Evolutionary conservation across 2,797 vertebrate genomes (phyloP), one percentile per base, ranked within the genome.

Genomic region (Pitangus sulphuratus): DNA sequence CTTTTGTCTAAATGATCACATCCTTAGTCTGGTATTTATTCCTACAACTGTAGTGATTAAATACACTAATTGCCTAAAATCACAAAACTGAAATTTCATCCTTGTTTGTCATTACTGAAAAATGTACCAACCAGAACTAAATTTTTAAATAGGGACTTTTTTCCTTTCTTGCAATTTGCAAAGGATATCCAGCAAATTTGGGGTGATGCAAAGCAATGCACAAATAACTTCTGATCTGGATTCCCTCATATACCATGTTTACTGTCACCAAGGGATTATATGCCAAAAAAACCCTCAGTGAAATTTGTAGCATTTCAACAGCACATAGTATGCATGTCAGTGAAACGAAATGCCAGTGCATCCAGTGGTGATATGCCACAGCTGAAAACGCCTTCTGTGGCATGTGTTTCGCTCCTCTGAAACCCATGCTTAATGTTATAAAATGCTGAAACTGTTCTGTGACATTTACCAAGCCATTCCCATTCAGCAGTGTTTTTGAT

Each of bases 201-300:
- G n/a, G 33, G 15, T 57, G 74, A 87, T 56, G 57, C 66, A 84
- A 86, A 95, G 26, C 28, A 66, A 93, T 22, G 56, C 77, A 84
- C 37, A 94, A 95, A 90, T 90, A 96, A 87, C 72, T 93, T 72
- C 58, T 69, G 64, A 64, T 37, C 71, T 93, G 90, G 75, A 87
- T 84, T 92, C n/a, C 81, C 24, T 94, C 82, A 68, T 84, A 39
- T 33, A 58, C 69, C 26, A 7, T 80, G 33, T 84, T 90, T 85
- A 90, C 68, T 81, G 56, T 94, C 91, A 85, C 69, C 62, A 90
- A 79, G 30, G 57, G 66, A 85, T 86, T 91, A 74, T 30, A 15
- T 93, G 86, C 58, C 42, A 92, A 91, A 96, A 94, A 95, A 84
- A 77, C 6, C 17, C 45, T 45, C 13, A 53, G n/a, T 84, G 87